A percentile compares a stretch with the other conserved stretches of the same genome.
These are phyloP conservation scores for Megalops cyprinoides DNA, from an alignment of 2,797 vertebrate genomes.

Conservation along the genomic window DNA sequence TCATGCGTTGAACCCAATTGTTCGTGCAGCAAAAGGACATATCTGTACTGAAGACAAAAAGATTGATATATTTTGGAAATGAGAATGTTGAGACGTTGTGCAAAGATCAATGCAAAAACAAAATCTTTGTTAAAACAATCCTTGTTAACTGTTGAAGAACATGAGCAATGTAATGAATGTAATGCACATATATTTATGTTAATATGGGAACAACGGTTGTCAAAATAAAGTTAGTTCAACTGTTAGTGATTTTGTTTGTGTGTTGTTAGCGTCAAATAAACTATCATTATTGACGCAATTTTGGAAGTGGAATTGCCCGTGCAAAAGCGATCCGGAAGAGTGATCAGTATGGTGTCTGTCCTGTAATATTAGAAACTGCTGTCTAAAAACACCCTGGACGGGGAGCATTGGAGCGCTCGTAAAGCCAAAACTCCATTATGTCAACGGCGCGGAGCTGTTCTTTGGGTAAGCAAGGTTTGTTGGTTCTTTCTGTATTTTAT, in stretches of 20 bases:
- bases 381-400: no score
- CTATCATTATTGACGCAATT: no score
- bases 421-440: no score
- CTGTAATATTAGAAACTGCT: no score
- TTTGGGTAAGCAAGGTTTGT: no score
- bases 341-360: no score
- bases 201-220: conserved; percentile 33
- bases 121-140: conserved; percentile 15
- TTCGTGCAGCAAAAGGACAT: conserved; percentile 7
- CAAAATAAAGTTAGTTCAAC: conserved; percentile 36
- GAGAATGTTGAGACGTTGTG: conserved; percentile 25
- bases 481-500: no score
- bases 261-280: no score
- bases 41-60: conserved; percentile 18
- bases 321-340: no score
- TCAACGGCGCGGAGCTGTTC: no score
- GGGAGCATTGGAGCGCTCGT: no score
- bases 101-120: conserved; percentile 28
- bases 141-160: conserved; percentile 22
- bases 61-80: conserved; percentile 21
- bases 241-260: conserved; percentile 1
- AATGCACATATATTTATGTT: conserved; percentile 33
- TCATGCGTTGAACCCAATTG: conserved; percentile 4
- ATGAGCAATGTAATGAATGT: conserved; percentile 23
- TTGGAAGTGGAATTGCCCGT: no score